Base-by-base conservation (phyloP, 2,888 invertebrate species). In the Agonum fuliginosum region DNA sequence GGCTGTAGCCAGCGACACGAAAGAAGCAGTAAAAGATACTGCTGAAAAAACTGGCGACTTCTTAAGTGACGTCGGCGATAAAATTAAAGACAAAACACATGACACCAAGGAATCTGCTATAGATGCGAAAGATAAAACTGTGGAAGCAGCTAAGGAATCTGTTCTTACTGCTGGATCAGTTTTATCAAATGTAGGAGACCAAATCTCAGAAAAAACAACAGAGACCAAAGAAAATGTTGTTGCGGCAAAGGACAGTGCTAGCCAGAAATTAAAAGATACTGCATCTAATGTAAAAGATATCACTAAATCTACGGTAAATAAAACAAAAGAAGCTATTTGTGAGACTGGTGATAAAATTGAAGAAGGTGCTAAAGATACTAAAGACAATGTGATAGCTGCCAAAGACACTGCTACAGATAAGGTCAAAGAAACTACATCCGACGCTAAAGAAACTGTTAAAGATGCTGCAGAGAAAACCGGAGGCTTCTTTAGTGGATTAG, bases 241-340 rank as follows among this genome's bases (percentile, higher is more conserved):
- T 2, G 37, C 20, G 22, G 10, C 41, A 17, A 69, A 69, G 19
- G 41, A 43, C 24, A 30, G 4, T 5, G 30, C 6, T 8, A 30
- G n/a, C n/a, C n/a, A n/a, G n/a, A n/a, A 30, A 30, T 3, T 30
- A 5, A 3, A 30, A n/a, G n/a, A n/a, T 6, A n/a, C 17, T 46
- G 46, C n/a, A 14, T n/a, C 46, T 4, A n/a, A 30, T 3, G 48
- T 78, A 69, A 83, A 83, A 46, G 83, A 83, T n/a, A n/a, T n/a
- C n/a, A n/a, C n/a, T n/a, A n/a, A n/a, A n/a, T n/a, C n/a, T 30
- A 79, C 79, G 17, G 67, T 48, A 0, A 76, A 80, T 24, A 81
- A 83, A 20, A 81, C 82, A 74, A n/a, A 1, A 41, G 24, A 5
- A n/a, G n/a, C 8, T 12, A 22, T 22, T 10, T n/a, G 54, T 24